Conservation (phyloP, 2,113 vertebrate genomes). For the Callaeas wilsoni region DNA sequence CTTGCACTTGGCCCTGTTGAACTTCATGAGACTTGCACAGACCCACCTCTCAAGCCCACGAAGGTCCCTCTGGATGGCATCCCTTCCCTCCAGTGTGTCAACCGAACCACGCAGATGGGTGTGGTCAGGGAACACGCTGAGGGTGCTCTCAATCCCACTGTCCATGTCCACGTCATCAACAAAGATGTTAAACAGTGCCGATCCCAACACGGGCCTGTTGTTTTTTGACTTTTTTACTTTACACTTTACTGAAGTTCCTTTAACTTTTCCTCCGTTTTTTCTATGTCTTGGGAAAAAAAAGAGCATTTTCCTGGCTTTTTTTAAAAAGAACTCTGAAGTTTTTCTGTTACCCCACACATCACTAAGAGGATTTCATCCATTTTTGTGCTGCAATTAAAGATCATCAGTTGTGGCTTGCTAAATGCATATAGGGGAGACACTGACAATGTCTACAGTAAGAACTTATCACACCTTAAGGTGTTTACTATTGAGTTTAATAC, state of each 20-base stretch:
- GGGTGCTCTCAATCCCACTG: not conserved
- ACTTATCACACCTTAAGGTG: not conserved
- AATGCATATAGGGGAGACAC: not conserved
- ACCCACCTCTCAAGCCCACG: not conserved
- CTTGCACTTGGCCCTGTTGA: not conserved
- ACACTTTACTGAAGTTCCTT: not conserved
- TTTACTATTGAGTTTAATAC: not conserved
- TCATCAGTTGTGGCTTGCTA: not conserved
- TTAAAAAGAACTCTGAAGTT: not conserved
- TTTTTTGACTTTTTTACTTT: not conserved
- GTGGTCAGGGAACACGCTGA: not conserved
- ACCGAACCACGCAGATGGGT: not conserved
- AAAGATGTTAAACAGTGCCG: not conserved
- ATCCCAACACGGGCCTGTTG: not conserved
- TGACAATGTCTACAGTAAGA: not conserved
- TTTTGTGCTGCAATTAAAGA: not conserved
- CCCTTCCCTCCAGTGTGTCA: not conserved
- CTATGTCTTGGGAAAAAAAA: not conserved
- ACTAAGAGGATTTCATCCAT: accelerated
- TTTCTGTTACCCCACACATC: not conserved
- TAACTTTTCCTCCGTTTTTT: not conserved
- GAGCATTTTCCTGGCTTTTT: not conserved
- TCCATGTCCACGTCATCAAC: no score
- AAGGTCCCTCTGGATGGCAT: not conserved
- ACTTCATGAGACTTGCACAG: not conserved